Evolutionary conservation across 2,888 invertebrate species (phyloP).

Genomic region (Vandiemenella viatica): DNA sequence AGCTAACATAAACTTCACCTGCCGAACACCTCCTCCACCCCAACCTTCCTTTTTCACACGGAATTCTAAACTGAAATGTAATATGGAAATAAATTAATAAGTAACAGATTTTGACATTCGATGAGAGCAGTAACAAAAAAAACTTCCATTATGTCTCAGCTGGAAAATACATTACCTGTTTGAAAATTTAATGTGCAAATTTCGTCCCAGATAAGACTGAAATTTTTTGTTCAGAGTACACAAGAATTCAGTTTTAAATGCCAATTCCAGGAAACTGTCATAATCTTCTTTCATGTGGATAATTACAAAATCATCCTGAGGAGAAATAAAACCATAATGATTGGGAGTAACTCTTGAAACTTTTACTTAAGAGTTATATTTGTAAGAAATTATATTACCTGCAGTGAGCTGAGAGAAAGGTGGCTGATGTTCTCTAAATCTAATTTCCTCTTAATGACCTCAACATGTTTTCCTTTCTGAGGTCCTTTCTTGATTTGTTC

Average conservation of each 20-base stretch:
- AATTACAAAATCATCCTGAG: constrained; percentile 45
- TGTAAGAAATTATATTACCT: constrained; percentile 24
- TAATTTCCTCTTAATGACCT: constrained; percentile 43
- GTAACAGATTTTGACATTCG: no score
- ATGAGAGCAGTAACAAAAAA: no score
- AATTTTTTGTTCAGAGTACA: constrained; percentile 36
- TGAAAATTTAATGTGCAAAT: constrained; percentile 34
- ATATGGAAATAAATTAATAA: no score
- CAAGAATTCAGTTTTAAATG: constrained; percentile 52
- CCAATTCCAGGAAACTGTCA: constrained; percentile 42
- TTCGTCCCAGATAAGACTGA: constrained; percentile 26
- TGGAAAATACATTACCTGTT: constrained; percentile 29
- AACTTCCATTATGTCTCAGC: no score
- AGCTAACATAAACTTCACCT: constrained; percentile 34
- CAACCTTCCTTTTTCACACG: constrained; percentile 47
- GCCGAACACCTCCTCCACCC: constrained; percentile 41
- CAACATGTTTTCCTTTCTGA: constrained; percentile 40
- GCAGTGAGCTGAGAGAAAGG: constrained; percentile 34
- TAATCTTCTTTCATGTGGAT: constrained; percentile 44
- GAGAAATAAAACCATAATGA: constrained; percentile 19
- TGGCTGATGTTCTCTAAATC: constrained; percentile 36
- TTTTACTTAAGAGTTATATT: not conserved
- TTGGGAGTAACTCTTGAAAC: not conserved
- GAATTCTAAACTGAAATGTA: constrained; percentile 35
- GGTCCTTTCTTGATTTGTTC: constrained; percentile 46